These are phyloP conservation scores for Thymelicus lineola DNA, from an alignment of 2,888 invertebrate genomes.

Conservation along the genomic window DNA sequence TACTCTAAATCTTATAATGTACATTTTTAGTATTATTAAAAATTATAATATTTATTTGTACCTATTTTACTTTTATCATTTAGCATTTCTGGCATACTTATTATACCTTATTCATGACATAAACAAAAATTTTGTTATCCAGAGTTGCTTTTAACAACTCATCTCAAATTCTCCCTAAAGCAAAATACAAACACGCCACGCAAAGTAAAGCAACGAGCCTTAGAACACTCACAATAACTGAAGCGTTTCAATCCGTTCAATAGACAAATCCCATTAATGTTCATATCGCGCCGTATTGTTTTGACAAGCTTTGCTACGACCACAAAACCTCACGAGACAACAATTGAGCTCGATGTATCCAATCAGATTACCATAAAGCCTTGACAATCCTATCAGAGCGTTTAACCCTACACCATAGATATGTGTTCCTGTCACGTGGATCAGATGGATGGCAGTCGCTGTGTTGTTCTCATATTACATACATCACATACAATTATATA, in stretches of 20 bases:
- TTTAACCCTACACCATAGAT: neutral
- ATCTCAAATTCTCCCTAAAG: too few relatives aligned
- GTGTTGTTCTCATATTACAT: neutral
- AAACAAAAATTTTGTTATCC: too few relatives aligned
- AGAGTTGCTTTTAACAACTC: too few relatives aligned
- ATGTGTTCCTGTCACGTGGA: neutral
- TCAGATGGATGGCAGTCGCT: neutral
- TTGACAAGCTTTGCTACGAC: neutral
- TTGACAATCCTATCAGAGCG: neutral
- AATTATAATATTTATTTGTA: too few relatives aligned
- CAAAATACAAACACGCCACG: neutral
- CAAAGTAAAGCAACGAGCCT: neutral
- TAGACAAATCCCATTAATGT: slow-evolving; percentile 5
- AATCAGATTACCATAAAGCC: slow-evolving; percentile 7
- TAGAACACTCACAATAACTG: neutral
- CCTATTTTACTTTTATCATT: too few relatives aligned
- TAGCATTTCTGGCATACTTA: too few relatives aligned
- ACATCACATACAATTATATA: too few relatives aligned
- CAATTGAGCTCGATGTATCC: neutral
- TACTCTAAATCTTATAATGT: too few relatives aligned
- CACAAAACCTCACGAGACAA: neutral
- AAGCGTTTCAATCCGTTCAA: neutral
- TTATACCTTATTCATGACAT: too few relatives aligned
- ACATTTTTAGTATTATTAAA: too few relatives aligned
- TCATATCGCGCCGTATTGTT: neutral